These are phyloP conservation scores for Tachycineta bicolor DNA, from an alignment of 2,113 vertebrate genomes.

Conservation along the genomic window DNA sequence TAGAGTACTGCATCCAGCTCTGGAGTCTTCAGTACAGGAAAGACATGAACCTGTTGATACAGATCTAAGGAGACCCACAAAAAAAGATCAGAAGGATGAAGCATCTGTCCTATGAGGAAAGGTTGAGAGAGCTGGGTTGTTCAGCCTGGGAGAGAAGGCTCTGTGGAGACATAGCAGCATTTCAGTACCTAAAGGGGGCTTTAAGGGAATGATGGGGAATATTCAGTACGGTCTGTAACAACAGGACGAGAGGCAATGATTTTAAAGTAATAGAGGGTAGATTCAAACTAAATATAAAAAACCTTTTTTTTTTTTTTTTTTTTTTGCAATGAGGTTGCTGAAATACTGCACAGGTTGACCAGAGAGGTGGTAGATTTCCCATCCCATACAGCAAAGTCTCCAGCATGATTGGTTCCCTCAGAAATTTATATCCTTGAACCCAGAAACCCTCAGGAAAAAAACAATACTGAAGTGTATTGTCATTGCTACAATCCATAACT, in stretches of 20 bases:
- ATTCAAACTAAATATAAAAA: not conserved
- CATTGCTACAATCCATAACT: not conserved
- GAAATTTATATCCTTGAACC: not conserved
- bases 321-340: not conserved
- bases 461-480: not conserved
- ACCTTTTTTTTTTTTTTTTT: no score
- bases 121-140: not conserved
- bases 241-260: not conserved
- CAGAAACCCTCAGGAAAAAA: not conserved
- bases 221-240: not conserved
- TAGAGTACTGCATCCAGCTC: not conserved
- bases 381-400: not conserved
- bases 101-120: not conserved
- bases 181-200: not conserved
- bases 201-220: not conserved
- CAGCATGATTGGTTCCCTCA: not conserved
- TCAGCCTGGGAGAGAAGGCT: not conserved
- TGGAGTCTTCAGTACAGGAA: not conserved
- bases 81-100: not conserved
- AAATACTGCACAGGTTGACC: not conserved
- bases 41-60: not conserved
- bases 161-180: not conserved
- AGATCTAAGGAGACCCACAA: not conserved
- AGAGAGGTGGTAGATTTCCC: not conserved
- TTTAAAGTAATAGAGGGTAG: not conserved